Evolutionary conservation across 2,113 vertebrate genomes (phyloP).

Genomic region (Rhombomys opimus): DNA sequence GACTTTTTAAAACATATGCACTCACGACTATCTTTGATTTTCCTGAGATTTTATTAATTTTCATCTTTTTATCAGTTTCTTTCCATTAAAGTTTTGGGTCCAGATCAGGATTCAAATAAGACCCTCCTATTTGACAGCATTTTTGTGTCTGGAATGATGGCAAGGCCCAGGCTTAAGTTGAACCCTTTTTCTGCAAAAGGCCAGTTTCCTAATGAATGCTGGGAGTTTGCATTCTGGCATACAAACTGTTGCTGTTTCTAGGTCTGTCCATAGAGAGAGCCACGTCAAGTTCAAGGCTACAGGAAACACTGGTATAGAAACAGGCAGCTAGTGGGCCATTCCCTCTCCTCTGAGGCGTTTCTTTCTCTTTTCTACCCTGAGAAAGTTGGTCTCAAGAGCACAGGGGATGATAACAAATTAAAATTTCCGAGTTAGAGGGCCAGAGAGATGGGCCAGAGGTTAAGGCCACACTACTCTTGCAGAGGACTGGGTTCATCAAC

Average conservation of each 20-base stretch:
- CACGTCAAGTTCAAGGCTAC: neutral
- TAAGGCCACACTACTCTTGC: neutral
- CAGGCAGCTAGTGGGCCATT: neutral
- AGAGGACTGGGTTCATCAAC: neutral
- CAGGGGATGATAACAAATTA: neutral
- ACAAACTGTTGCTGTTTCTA: neutral
- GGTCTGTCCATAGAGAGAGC: neutral
- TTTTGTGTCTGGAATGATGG: neutral
- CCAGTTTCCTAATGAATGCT: neutral
- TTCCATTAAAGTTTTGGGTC: slow-evolving; percentile 14
- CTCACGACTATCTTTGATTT: slow-evolving; percentile 3
- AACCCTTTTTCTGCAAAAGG: neutral
- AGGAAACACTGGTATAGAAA: neutral
- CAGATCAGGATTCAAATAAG: neutral
- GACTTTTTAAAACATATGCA: neutral
- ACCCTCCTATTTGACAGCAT: neutral
- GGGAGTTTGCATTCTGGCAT: neutral
- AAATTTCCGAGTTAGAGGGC: neutral
- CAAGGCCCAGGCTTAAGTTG: neutral
- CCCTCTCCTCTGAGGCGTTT: neutral
- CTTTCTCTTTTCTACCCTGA: neutral
- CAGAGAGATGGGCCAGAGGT: neutral
- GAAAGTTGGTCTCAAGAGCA: slow-evolving; percentile 18
- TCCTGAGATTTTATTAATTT: neutral
- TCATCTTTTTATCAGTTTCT: neutral